Percentiles rank a stretch among this genome's conserved stretches.
These are phyloP conservation scores for Microcaecilia unicolor DNA, from an alignment of 2,797 vertebrate species.

Conservation along the genomic window DNA sequence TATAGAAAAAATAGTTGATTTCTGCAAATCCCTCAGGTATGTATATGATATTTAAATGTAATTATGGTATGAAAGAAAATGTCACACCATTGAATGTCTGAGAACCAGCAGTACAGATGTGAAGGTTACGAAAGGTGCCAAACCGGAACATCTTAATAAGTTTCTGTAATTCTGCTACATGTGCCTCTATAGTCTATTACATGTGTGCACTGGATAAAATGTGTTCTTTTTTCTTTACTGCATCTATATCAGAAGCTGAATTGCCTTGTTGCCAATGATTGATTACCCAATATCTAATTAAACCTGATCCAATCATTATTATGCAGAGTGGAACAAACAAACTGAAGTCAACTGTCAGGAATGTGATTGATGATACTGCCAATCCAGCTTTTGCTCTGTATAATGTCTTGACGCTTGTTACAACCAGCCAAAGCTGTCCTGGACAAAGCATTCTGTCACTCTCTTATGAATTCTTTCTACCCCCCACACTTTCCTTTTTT, in stretches of 20 bases:
- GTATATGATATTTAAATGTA: conserved; percentile 55
- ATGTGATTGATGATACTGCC: conserved; percentile 95
- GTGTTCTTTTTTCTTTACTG: conserved; percentile 27
- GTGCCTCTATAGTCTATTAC: conserved; percentile 13
- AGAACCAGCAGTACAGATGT: conserved; percentile 41
- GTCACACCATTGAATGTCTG: conserved; percentile 47
- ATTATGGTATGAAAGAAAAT: conserved; percentile 54
- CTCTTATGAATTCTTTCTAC: conserved; percentile 60
- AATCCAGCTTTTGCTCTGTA: conserved; percentile 87
- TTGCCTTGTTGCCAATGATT: conserved; percentile 99
- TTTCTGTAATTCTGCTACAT: conserved; percentile 24
- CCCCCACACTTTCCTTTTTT: conserved; percentile 36
- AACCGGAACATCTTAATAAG: conserved; percentile 39
- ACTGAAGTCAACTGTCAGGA: conserved; percentile 92
- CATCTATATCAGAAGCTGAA: conserved; percentile 70
- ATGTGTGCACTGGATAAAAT: conserved; percentile 30
- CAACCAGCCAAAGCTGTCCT: conserved; percentile 84
- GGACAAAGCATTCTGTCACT: conserved; percentile 92
- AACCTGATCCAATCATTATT: conserved; percentile 99
- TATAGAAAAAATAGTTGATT: conserved; percentile 46
- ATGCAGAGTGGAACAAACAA: conserved; percentile 99
- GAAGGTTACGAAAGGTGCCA: conserved; percentile 31
- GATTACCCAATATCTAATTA: conserved; percentile 99
- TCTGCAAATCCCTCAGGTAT: conserved; percentile 50
- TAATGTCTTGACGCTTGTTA: conserved; percentile 97